Conservation (phyloP, 2,113 vertebrate genomes). For the Calypte anna region DNA sequence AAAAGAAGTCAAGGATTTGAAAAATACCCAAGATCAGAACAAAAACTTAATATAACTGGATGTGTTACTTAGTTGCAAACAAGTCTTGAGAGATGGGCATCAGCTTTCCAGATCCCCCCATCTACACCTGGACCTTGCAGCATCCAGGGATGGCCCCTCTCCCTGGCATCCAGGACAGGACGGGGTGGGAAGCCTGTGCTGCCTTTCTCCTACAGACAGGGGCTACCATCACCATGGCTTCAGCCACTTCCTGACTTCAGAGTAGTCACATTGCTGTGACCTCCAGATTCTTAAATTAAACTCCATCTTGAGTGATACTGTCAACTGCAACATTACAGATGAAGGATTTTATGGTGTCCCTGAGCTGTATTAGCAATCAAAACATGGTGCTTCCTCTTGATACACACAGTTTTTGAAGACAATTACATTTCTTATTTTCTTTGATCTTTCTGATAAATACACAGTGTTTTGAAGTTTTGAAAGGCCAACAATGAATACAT, state of each 20-base stretch:
- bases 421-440: background rate
- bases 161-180: background rate
- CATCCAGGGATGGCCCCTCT: fast-evolving
- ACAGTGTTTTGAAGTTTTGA: conserved; percentile 3
- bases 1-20: background rate
- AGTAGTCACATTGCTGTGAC: background rate
- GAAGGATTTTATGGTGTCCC: background rate
- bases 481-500: background rate
- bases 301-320: background rate
- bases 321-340: background rate
- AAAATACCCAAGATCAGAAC: background rate
- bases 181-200: fast-evolving
- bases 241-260: background rate
- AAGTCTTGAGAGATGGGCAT: background rate
- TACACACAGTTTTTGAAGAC: background rate
- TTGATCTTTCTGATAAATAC: background rate
- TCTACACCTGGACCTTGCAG: background rate
- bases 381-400: conserved; percentile 1
- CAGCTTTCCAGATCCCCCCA: background rate
- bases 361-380: background rate
- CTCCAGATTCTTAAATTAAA: conserved; percentile 3
- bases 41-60: background rate
- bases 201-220: background rate
- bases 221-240: background rate
- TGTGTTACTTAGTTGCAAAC: background rate